Base-by-base conservation (phyloP, 2,888 invertebrate genomes). In the Pachycephus smyrnensis region DNA sequence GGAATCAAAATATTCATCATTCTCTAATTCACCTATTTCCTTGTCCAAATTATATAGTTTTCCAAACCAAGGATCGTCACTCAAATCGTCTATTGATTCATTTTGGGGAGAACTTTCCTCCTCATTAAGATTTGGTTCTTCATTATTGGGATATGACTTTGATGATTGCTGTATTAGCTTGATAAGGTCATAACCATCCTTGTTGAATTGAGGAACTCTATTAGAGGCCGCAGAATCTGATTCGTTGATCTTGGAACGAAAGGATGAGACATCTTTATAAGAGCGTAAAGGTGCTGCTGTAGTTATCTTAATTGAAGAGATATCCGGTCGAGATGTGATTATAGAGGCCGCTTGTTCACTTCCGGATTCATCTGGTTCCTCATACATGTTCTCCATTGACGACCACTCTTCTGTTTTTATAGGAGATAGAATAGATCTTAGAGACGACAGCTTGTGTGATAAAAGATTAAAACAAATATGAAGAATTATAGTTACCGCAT, bases 221-320 rank as follows among this genome's bases (percentile, higher is more conserved):
- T 55, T 55, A 55, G 55, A 55, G 23, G 55, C 55, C 23, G 55
- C 55, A 55, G 55, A 55, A 55, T 55, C 11, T 11, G 77, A 77
- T 11, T 75, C 33, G 35, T 77, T 75, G 35, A 75, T 75, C 32
- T 77, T 77, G 0, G 40, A 36, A 40, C 77, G 77, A 33, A 75
- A 30, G 12, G 30, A 37, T 32, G 75, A 74, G 3, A 69, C 40
- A 40, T 77, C 77, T 55, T 75, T 77, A 15, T 77, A 77, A 12
- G 69, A 33, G 15, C 77, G 77, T 23, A 23, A 23, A 30, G 77
- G 35, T 55, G 69, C 69, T 12, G 33, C 31, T 30, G 77, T 77
- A n/a, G 77, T 77, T 37, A 77, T 77, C n/a, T 77, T 75, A 71
- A 77, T 77, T 15, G 36, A 40, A 30, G 77, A 77, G 33, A 77